Evolutionary conservation across 2,113 vertebrate genomes (phyloP).

Genomic region (Oxyruncus cristatus): DNA sequence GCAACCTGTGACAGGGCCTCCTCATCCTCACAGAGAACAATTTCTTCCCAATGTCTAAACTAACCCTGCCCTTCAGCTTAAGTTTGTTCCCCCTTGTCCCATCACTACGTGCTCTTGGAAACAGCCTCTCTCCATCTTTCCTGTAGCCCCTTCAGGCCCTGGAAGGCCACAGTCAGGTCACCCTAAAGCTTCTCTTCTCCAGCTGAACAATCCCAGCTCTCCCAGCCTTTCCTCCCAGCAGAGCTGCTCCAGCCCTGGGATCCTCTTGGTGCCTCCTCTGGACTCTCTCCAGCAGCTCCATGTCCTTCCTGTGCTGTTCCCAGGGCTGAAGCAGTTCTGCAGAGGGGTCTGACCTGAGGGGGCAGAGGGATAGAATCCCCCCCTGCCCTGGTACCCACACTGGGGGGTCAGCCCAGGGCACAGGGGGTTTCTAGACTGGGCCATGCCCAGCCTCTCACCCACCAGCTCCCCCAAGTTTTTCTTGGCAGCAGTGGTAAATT

Average conservation of each 20-base stretch:
- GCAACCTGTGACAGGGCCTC: not conserved
- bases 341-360: not conserved
- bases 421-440: fast-evolving
- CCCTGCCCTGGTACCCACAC: fast-evolving
- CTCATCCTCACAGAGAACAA: fast-evolving
- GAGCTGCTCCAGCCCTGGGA: not conserved
- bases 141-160: not conserved
- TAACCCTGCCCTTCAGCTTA: fast-evolving
- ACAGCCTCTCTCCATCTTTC: not conserved
- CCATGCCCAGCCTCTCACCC: not conserved
- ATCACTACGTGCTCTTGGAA: fast-evolving
- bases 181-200: not conserved
- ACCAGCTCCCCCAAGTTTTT: not conserved
- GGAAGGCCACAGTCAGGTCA: not conserved
- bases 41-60: fast-evolving
- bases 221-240: not conserved
- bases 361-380: not conserved
- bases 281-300: not conserved
- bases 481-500: not conserved
- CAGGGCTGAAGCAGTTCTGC: not conserved
- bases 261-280: not conserved
- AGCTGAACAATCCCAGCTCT: not conserved
- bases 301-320: not conserved
- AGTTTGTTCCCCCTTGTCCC: not conserved
- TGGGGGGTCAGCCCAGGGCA: not conserved